Conservation (phyloP, 2,797 vertebrate genomes). For the Falco berigora region DNA sequence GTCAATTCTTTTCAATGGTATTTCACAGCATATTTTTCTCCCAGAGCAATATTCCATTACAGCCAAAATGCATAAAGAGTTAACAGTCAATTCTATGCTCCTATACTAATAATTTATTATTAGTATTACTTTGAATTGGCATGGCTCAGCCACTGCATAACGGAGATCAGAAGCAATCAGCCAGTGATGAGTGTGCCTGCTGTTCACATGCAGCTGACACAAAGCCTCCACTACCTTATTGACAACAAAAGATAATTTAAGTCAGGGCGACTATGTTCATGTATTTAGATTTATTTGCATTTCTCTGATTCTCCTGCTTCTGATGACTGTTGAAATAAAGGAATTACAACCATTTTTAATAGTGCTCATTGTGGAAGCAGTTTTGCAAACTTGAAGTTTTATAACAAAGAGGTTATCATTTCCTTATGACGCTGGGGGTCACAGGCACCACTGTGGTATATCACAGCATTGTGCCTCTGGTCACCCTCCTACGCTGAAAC, state of each 20-base stretch:
- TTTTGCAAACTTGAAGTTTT: too few species aligned
- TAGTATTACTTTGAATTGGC: not conserved
- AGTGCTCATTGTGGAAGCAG: not conserved
- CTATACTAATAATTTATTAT: not conserved
- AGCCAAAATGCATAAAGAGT: not conserved
- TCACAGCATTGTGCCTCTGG: not conserved
- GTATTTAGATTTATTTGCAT: not conserved
- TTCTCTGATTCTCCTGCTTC: not conserved
- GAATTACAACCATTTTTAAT: not conserved
- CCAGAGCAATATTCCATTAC: not conserved
- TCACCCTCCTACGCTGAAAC: not conserved
- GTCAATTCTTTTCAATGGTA: not conserved
- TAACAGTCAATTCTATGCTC: not conserved
- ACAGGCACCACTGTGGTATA: not conserved
- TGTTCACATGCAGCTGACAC: fast-evolving
- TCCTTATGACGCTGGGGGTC: fast-evolving
- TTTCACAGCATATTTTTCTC: not conserved
- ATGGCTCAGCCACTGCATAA: not conserved
- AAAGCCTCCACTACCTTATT: not conserved
- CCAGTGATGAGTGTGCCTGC: not conserved
- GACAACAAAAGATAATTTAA: not conserved
- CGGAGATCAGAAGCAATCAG: not conserved
- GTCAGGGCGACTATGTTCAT: not conserved
- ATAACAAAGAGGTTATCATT: fast-evolving
- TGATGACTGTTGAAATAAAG: not conserved